A percentile compares a stretch with the other conserved stretches of the same genome.
These are phyloP conservation scores for Unio delphinus DNA, from an alignment of 2,888 invertebrate species.

Conservation along the genomic window DNA sequence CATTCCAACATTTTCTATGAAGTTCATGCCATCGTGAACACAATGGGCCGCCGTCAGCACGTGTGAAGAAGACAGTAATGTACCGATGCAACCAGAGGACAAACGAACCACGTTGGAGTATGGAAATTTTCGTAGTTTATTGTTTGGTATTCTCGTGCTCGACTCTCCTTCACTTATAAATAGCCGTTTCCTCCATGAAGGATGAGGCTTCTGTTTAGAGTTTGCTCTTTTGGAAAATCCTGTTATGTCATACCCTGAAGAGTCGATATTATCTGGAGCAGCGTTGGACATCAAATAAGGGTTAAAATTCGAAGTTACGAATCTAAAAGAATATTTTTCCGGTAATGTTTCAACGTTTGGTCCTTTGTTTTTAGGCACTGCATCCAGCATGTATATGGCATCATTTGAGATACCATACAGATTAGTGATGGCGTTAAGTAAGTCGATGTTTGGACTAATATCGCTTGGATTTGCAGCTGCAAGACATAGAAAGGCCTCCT, in stretches of 20 bases:
- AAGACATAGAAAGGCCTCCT: no score
- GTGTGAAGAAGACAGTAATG: slow-evolving; percentile 56
- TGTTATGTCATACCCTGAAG: neutral
- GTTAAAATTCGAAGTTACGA: no score
- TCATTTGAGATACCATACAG: no score
- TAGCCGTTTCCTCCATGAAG: neutral
- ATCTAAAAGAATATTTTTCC: no score
- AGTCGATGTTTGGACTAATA: no score
- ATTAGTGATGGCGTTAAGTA: no score
- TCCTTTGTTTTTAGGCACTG: no score
- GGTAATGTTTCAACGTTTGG: no score
- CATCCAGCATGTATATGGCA: no score
- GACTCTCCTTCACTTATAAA: neutral
- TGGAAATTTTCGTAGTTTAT: slow-evolving; percentile 53
- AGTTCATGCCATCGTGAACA: slow-evolving; percentile 58
- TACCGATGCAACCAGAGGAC: slow-evolving; percentile 65
- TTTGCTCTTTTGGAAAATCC: neutral
- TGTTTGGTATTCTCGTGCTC: slow-evolving; percentile 4
- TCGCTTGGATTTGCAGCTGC: no score
- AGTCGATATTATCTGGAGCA: neutral
- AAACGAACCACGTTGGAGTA: slow-evolving; percentile 61
- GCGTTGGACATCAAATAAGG: no score
- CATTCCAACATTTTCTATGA: slow-evolving; percentile 52
- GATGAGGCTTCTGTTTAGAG: neutral
- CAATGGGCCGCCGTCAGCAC: slow-evolving; percentile 68